Evolutionary conservation across 2,113 vertebrate species (phyloP).

Genomic region (Chauna torquata): DNA sequence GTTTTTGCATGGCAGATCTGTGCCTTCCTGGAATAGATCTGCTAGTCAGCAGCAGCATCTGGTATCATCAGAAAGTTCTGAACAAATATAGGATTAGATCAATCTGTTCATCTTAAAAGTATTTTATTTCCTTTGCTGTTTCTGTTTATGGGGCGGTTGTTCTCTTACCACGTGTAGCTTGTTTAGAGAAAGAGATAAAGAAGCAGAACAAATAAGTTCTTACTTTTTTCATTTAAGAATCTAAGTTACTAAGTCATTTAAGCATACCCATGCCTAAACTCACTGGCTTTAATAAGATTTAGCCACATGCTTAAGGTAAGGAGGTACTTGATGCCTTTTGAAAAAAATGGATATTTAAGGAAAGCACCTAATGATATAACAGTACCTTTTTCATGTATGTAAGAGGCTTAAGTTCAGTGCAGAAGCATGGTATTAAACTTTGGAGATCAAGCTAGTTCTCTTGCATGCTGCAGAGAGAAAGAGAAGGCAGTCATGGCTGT

Average conservation of each 20-base stretch:
- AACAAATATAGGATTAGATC: background rate
- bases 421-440: background rate
- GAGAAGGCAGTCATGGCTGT: background rate
- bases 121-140: background rate
- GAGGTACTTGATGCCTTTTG: background rate
- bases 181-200: background rate
- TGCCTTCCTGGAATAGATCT: background rate
- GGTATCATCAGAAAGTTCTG: background rate
- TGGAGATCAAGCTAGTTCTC: background rate
- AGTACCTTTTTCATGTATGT: background rate
- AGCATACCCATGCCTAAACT: background rate
- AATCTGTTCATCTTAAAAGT: background rate
- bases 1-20: background rate
- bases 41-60: background rate
- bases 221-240: background rate
- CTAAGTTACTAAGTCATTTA: background rate
- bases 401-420: background rate
- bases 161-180: background rate
- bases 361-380: background rate
- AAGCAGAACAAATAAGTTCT: background rate
- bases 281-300: background rate
- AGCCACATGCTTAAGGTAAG: background rate
- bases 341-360: background rate
- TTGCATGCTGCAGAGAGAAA: background rate
- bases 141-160: background rate